phyloP scores from a whole-genome alignment of 1,140 invertebrate genomes.

The Drosophila parabipectinata region DNA sequence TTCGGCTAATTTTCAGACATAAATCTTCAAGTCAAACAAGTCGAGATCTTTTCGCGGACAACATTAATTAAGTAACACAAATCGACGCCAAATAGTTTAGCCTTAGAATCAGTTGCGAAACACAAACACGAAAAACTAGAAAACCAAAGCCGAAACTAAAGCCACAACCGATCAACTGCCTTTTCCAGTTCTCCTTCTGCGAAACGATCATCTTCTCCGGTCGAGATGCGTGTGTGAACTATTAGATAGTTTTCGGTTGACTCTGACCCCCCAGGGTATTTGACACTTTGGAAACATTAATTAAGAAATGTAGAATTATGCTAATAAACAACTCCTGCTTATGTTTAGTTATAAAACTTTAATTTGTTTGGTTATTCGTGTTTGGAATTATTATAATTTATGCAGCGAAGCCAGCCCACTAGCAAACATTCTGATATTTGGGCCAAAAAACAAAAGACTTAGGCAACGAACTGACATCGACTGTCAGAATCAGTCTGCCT shows the following conservation, averaged over 20 bases:
- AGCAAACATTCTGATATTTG: slow-evolving; percentile 7
- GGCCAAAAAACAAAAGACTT: slow-evolving; percentile 46
- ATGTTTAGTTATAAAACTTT: not conserved
- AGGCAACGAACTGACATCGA: slow-evolving; percentile 37
- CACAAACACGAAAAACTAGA: slow-evolving; percentile 70
- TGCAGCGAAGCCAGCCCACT: slow-evolving; percentile 10
- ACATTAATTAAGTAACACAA: slow-evolving; percentile 68
- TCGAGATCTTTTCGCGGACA: slow-evolving; percentile 48
- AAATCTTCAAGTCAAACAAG: slow-evolving; percentile 59
- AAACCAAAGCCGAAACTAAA: slow-evolving; percentile 25
- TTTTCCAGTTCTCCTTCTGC: slow-evolving; percentile 55
- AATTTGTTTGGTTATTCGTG: not conserved
- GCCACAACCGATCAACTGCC: slow-evolving; percentile 26
- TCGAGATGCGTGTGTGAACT: slow-evolving; percentile 46
- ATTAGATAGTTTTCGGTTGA: slow-evolving; percentile 38
- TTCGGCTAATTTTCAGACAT: slow-evolving; percentile 39
- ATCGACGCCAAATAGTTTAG: slow-evolving; percentile 62
- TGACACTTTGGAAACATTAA: slow-evolving; percentile 11
- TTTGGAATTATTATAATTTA: slow-evolving; percentile 33
- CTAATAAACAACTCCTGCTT: slow-evolving; percentile 28
- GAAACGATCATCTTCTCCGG: slow-evolving; percentile 17
- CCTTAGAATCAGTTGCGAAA: slow-evolving; percentile 66
- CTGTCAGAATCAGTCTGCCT: slow-evolving; percentile 27
- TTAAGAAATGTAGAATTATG: slow-evolving; percentile 14
- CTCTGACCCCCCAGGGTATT: slow-evolving; percentile 15